Base-by-base conservation (phyloP, 2,113 vertebrate genomes). In the Chionodraco myersi region DNA sequence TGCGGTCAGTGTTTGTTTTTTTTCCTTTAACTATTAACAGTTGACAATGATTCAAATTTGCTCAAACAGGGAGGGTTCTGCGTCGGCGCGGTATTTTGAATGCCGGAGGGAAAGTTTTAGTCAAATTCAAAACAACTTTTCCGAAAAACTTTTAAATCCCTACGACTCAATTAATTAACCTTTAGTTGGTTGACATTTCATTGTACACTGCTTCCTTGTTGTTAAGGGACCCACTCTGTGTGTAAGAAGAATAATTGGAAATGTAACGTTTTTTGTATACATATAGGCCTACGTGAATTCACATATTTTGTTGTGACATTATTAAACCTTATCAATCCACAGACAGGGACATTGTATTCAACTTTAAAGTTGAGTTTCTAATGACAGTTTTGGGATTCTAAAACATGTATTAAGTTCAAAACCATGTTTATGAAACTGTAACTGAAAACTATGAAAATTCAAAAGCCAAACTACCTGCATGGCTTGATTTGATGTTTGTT, bases 21-120 rank as follows among this genome's bases (percentile, higher is more conserved):
- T 67, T 15, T 9, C 47, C 18, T 68, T 69, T 78, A 62, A 34
- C 14, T n/a, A 76, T 85, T 61, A 83, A 49, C 77, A 73, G 53
- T 47, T 13, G 23, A 78, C 65, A 57, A 59, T 62, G 81, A 82
- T 45, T 79, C 60, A 69, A 71, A 87, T 75, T 72, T 18, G 3
- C 12, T 26, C 45, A 54, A 79, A 81, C 36, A 59, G 63, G 59
- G 26, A 57, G 16, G 14, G 21, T 78, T 81, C 23, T 68, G 63
- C 68, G 64, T 56, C 52, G 30, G 18, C 6, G 65, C 72, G 30
- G 52, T 21, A 10, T 49, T 78, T 18, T 47, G 34, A 69, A 79
- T 68, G 44, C 10, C 36, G 45, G 71, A 75, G 2, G 30, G 11
- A 68, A 56, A 63, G 30, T 66, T 64, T 0, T 9, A 36, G 74